Base-by-base conservation (phyloP, 2,888 invertebrate genomes). In the Parelbella ahira region DNA sequence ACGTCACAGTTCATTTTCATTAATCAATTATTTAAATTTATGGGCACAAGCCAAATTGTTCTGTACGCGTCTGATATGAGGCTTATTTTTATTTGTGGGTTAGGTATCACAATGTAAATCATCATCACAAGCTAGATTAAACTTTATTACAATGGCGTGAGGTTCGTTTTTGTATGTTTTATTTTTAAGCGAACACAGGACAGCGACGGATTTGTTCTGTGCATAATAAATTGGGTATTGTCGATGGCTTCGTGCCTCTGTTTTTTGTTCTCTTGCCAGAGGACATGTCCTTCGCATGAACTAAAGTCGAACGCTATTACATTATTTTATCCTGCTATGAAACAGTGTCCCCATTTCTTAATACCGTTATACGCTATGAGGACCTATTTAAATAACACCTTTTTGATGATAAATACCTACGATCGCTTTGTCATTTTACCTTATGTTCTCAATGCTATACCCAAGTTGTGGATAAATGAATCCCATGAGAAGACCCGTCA, bases 41-140 rank as follows among this genome's bases (percentile, higher is more conserved):
- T 20, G 18, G 23, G 21, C 8, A 13, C 42, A 42, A 28, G 29
- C 23, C 6, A 28, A 34, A 42, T 36, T 29, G 36, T 29, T 28
- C 34, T 23, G 13, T 42, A 21, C 19, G 23, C n/a, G 24, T 23
- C 7, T 29, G 42, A 33, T 41, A 41, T 27, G 41, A 41, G 27
- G 32, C 27, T 27, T 41, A 25, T 25, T 39, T 25, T 39, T 39
- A 25, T 30, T 32, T 39, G 41, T 21, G 9, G 18, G 13, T 19
- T 9, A 7, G n/a, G 18, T 7, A 30, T 19, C 11, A 24, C 9
- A 10, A 20, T 6, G 21, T 34, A 34, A 42, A 42, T 34, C 41
- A 42, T 10, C 8, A 34, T 28, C 28, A 11, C 34, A 20, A 30
- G 30, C 30, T 39, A 42, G 27, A 42, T 42, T 42, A 23, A 42